Evolutionary conservation across 1,140 invertebrate species (phyloP).

Genomic region (Drosophila serrata): DNA sequence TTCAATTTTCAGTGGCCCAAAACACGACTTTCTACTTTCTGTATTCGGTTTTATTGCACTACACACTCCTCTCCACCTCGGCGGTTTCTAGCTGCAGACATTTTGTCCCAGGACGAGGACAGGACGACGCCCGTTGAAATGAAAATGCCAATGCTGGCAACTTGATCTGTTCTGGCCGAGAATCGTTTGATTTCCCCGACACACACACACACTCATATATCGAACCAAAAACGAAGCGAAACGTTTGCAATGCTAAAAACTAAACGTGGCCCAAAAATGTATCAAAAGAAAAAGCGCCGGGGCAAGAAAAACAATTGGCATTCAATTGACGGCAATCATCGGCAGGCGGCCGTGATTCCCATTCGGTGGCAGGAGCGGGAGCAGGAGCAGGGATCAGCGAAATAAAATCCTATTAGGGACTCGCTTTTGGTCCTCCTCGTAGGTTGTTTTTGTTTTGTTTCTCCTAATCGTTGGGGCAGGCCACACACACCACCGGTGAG

Average conservation of each 20-base stretch:
- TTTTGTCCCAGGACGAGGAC: conserved; percentile 36
- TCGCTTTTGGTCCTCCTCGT: conserved; percentile 12
- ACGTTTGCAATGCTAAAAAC: conserved; percentile 43
- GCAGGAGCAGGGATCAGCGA: conserved; percentile 13
- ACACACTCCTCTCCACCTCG: background rate
- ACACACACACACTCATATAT: background rate
- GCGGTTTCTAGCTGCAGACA: conserved; percentile 34
- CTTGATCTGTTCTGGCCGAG: conserved; percentile 59
- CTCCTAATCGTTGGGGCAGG: conserved; percentile 13
- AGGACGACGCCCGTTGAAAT: conserved; percentile 44
- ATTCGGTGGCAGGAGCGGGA: conserved; percentile 10
- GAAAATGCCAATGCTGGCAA: conserved; percentile 61
- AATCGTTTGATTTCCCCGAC: conserved; percentile 54
- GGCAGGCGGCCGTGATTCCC: conserved; percentile 53
- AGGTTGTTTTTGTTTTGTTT: background rate
- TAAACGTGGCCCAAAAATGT: conserved; percentile 59
- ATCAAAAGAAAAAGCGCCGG: conserved; percentile 44
- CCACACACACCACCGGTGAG: background rate
- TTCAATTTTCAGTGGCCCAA: conserved; percentile 24
- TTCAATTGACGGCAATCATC: conserved; percentile 75
- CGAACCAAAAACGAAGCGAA: background rate
- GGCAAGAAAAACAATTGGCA: conserved; percentile 69
- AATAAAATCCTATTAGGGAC: conserved; percentile 32
- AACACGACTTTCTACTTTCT: conserved; percentile 52
- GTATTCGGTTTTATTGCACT: conserved; percentile 1